Base-by-base conservation (phyloP, 2,797 vertebrate genomes). In the Sphenodon punctatus region DNA sequence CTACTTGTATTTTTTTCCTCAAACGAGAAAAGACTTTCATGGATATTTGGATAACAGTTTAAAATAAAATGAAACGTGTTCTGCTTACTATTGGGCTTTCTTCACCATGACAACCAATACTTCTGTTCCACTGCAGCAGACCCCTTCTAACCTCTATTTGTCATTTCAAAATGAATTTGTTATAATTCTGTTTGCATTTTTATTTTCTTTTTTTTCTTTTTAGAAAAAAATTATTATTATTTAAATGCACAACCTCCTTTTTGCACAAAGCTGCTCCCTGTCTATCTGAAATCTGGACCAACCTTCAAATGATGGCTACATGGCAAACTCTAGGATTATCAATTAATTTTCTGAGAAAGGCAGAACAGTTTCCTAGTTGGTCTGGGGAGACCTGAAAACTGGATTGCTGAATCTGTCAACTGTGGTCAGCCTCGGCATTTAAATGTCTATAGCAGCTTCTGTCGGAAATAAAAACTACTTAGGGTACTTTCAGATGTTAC, bases 91-190 rank as follows among this genome's bases (percentile, higher is more conserved):
- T 30, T 68, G 10, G 2, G 34, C 59, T 87, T 82, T 82, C 77
- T 82, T 93, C 85, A 85, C 84, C 80, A 78, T 94, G 91, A 83
- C 84, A 94, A 92, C 88, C 16, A 82, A 14, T 78, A 23, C 9
- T 90, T 84, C 61, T 82, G 2, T 87, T 84, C 70, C 75, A 59
- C 15, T 82, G 68, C 42, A 77, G 4, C 36, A 86, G 43, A 75
- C 34, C 53, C 49, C 78, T 89, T 82, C 56, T 89, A 92, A 84
- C 74, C 81, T 84, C 45, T 73, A 14, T 84, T 92, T 66, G 67
- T 84, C 75, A 67, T 75, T 86, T 59, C 67, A 74, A 92, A 92
- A 79, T 15, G 42, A 64, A 70, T 12, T 75, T 83, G 22, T 45
- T 20, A 67, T 34, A 75, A 72, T 22, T 23, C 6, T 17, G 61